Evolutionary conservation across 2,797 vertebrate genomes (phyloP), one percentile per base, ranked within the genome.

Genomic region (Rhabdomys pumilio): DNA sequence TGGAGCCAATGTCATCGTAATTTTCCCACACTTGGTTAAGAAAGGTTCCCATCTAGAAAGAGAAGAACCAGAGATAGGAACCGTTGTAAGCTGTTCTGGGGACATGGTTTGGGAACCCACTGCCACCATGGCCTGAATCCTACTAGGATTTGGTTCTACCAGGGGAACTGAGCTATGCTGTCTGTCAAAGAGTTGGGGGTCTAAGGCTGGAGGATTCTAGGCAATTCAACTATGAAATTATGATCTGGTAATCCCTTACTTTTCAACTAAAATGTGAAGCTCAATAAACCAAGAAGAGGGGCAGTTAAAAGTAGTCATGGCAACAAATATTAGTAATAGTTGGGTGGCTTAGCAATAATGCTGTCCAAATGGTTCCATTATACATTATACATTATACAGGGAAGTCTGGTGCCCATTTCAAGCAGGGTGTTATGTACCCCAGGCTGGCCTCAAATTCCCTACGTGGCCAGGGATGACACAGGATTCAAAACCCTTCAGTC

Each of bases 11-110:
- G 2, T 2, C n/a, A 15, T 72, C 1, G 0, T 20, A 2, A 11
- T 90, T 90, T 91, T 89, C 80, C 61, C 84, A 19, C 84, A n/a
- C 53, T 41, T 47, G 24, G 44, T 72, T 13, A 47, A 61, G 75
- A 53, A 93, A 47, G 38, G 26, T 24, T 57, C 76, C 85, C 63
- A 59, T 61, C 95, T 97, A 67, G 26, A 31, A 44, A 93, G 83
- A 94, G 69, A 92, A 57, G 65, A 59, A 31, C n/a, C 65, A 87
- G 86, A 73, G 84, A 59, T 2, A 9, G 3, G 11, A 34, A 41
- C 67, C 4, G 12, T 50, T n/a, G 67, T 57, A 44, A 29, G 76
- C 12, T 3, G 2, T 44, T 29, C 38, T 19, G 59, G 61, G n/a
- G 38, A n/a, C 38, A 6, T 6, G 10, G 34, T 14, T 55, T 44